Base-by-base conservation (phyloP, 2,113 vertebrate genomes). In the Microtus montanus region DNA sequence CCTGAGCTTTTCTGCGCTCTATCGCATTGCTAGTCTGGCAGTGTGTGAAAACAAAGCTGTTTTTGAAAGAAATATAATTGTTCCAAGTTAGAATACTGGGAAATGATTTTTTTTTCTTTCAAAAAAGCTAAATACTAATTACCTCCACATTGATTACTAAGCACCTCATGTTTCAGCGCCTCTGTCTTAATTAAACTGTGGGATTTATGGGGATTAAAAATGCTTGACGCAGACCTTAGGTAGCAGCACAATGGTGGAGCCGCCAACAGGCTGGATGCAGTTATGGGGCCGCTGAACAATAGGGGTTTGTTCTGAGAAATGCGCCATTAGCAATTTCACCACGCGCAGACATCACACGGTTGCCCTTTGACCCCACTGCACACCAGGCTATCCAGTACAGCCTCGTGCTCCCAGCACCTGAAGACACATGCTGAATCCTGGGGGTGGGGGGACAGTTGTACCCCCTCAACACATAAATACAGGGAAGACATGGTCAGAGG, bases 121-220 rank as follows among this genome's bases (percentile, higher is more conserved):
- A 74, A 80, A 70, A 80, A 94, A 96, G 79, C 78, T 91, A 96
- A 95, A 87, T 91, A 87, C 54, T 88, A 93, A 95, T 92, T 93
- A 89, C 33, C 22, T 77, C 96, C 63, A 92, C 22, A 89, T 93
- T 96, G 63, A 83, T 91, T 93, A 92, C 85, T 79, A 96, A 91
- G 73, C 28, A 80, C 35, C 33, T 97, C 73, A 35, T 68, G 41
- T 80, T 89, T 87, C 73, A 91, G 49, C 7, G 47, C 28, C 79
- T 89, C n/a, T 87, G 77, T 87, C 83, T 75, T 89, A 96, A 96
- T 79, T 80, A 96, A 94, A 80, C 52, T 92, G 44, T 44, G 93
- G 64, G 87, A 90, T 75, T 95, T 80, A 68, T 20, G 61, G 58
- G 54, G 52, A 78, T 77, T 84, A 74, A 92, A 91, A 94, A 75